Evolutionary conservation across 2,888 invertebrate genomes (phyloP), one percentile per base, ranked within the genome.

Genomic region (Acrocyrtus sp.): DNA sequence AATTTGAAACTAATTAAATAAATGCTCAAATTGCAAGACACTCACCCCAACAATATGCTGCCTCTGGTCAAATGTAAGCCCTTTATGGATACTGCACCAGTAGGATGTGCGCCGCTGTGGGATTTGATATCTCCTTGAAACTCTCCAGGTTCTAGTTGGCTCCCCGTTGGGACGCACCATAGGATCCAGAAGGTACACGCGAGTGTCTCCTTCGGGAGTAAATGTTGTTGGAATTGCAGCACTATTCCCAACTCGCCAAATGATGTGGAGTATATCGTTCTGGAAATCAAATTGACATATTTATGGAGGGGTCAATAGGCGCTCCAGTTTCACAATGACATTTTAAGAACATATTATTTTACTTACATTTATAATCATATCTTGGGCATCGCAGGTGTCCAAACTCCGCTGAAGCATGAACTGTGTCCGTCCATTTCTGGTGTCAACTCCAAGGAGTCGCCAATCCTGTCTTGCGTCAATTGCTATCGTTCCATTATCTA

Each of bases 21-120:
- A 54, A 17, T 1, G 8, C 2, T n/a, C 19, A 19, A 4, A 10
- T 19, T 45, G 1, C 2, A 47, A 45, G 12, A 15, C 21, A 4
- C 50, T 43, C 41, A 62, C 51, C 26, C 34, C 58, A 26, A 58
- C 19, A n/a, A 45, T 45, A 17, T 58, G 58, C 3, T 58, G 43
- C 15, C 45, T 58, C 2, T 22, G 22, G 22, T 17, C 15, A 5
- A 26, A 1, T 15, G 43, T 4, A 4, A 2, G 4, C 1, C 26
- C 24, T 21, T 62, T 62, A 4, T 62, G 58, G 3, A 58, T 58
- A 1, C 39, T 26, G 27, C 58, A 58, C 43, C 43, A 45, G 19
- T 58, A 58, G 17, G 26, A 10, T 5, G 58, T 58, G 24, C 41
- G n/a, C n/a, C 47, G n/a, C 3, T n/a, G 26, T 4, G 58, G 26